These are phyloP conservation scores for Xenopus petersii DNA, from an alignment of 2,797 vertebrate species.

Conservation along the genomic window DNA sequence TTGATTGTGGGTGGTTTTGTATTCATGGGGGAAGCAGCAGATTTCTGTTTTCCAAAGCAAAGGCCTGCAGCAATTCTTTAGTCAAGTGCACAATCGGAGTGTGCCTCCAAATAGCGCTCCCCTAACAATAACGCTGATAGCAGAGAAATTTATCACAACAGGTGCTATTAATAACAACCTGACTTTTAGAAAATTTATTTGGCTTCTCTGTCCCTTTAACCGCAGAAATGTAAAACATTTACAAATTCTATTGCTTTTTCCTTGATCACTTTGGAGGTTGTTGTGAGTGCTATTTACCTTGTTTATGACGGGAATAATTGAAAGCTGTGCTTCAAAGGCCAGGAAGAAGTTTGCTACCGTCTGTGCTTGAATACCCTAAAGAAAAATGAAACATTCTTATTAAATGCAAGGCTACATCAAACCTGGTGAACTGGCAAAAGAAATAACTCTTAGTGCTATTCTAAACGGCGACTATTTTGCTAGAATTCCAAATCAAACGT, in stretches of 20 bases:
- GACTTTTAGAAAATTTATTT: too few species aligned
- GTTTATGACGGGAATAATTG: constrained; percentile 94
- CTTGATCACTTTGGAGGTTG: neutral
- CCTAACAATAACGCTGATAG: too few species aligned
- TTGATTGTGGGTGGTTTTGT: too few species aligned
- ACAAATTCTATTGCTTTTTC: neutral
- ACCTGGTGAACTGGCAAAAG: constrained; percentile 16
- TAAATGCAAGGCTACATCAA: constrained; percentile 4
- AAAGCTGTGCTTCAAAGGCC: constrained; percentile 92
- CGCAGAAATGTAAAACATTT: too few species aligned
- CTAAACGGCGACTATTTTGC: neutral
- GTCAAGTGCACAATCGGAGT: too few species aligned
- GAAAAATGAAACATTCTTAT: constrained; percentile 26
- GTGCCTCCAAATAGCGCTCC: too few species aligned
- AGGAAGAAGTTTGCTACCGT: constrained; percentile 96
- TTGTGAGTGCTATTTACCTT: constrained; percentile 73
- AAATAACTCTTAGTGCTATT: neutral
- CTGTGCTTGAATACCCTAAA: constrained; percentile 93
- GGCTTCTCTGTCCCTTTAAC: too few species aligned
- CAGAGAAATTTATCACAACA: too few species aligned
- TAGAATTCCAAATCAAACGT: neutral
- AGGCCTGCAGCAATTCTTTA: too few species aligned
- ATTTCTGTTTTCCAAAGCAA: too few species aligned
- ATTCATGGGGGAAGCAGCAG: too few species aligned
- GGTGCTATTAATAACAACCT: too few species aligned